These are phyloP conservation scores for Cybosia mesomella DNA, from an alignment of 2,888 invertebrate genomes.

Conservation along the genomic window DNA sequence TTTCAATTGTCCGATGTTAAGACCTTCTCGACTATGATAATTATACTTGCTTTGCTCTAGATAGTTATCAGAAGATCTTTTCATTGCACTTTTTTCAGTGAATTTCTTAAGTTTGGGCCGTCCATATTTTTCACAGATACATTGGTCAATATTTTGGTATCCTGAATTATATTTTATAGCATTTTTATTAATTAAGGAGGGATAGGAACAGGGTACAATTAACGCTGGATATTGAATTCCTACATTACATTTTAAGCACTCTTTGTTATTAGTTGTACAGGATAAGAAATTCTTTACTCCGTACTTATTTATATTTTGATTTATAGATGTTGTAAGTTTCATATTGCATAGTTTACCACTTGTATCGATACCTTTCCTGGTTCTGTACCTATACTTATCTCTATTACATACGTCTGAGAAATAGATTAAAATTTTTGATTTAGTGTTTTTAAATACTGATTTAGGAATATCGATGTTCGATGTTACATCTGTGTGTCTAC, in stretches of 20 bases:
- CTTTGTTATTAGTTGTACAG: background rate
- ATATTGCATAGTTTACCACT: background rate
- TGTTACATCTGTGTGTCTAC: background rate
- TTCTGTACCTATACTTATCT: constrained; percentile 5
- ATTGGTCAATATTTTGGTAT: background rate
- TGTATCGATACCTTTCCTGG: constrained; percentile 5
- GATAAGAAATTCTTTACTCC: background rate
- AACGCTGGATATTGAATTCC: background rate
- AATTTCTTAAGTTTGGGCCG: background rate
- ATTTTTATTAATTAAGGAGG: background rate
- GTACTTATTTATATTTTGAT: background rate
- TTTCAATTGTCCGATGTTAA: constrained; percentile 2
- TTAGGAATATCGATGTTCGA: background rate
- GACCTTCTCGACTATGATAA: background rate
- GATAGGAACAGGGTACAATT: background rate
- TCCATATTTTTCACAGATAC: background rate
- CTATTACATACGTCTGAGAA: constrained; percentile 12
- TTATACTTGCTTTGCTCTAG: background rate
- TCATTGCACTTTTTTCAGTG: background rate
- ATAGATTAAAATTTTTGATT: constrained; percentile 10
- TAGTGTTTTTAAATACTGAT: background rate
- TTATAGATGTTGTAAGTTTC: background rate
- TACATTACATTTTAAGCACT: background rate
- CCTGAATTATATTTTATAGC: background rate
- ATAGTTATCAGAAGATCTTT: background rate